A percentile compares a stretch with the other conserved stretches of the same genome.
These are phyloP conservation scores for Conomelus anceps DNA, from an alignment of 2,888 invertebrate species.

Conservation along the genomic window DNA sequence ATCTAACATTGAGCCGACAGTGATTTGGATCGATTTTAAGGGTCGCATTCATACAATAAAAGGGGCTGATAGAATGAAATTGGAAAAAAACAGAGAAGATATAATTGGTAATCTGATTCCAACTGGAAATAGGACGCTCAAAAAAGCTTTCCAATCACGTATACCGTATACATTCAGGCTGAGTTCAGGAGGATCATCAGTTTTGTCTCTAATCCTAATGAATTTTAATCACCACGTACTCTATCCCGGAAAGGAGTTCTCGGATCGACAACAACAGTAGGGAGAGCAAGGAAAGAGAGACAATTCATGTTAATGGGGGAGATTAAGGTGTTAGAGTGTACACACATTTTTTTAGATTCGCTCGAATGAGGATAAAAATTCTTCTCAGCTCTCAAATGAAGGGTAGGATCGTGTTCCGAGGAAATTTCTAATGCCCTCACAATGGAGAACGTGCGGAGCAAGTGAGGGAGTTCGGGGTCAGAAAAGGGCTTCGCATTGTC, in stretches of 20 bases:
- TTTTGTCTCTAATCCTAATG: background rate
- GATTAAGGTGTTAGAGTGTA: background rate
- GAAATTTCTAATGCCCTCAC: background rate
- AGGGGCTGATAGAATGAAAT: no score
- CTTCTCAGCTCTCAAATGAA: background rate
- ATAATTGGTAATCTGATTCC: background rate
- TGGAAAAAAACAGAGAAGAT: no score
- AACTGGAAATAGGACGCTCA: background rate
- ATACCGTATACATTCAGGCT: background rate
- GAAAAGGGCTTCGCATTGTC: background rate
- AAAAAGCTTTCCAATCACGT: background rate
- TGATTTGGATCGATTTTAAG: no score
- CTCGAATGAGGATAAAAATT: background rate
- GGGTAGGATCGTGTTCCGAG: background rate
- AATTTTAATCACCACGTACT: background rate
- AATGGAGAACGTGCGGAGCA: background rate
- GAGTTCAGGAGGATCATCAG: background rate
- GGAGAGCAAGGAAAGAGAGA: background rate
- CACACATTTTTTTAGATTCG: background rate
- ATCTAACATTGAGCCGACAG: no score
- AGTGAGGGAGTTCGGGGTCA: background rate
- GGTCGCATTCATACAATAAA: no score
- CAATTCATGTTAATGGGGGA: background rate
- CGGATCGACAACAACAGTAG: background rate
- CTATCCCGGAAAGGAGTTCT: background rate